Evolutionary conservation across 2,888 invertebrate species (phyloP), one percentile per base, ranked within the genome.

Genomic region (Dendrolimus houi): DNA sequence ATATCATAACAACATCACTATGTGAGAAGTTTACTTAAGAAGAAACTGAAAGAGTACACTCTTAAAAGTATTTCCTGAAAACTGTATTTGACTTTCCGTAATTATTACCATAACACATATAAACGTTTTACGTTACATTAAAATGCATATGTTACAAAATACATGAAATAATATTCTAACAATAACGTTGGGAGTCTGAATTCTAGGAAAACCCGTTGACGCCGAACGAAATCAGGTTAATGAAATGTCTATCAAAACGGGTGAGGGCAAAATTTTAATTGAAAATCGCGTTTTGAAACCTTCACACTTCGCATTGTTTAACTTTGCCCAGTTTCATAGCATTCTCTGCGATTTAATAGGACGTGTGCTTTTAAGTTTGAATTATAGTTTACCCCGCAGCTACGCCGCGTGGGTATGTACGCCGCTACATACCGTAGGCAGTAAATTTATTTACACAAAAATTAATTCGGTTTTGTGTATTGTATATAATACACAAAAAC

Each of bases 191-290:
- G 6, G 12, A 47, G 12, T 1, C 2, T 12, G 12, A 9, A 47
- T 12, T 10, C 63, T 66, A 59, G 68, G 68, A 59, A 65, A 55
- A 58, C 59, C 60, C 65, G 64, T 62, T 65, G 68, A 64, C 64
- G 64, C 62, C 64, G 62, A 77, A 72, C 72, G 75, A 71, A 85
- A 84, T 72, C 79, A 74, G 87, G 87, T 84, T 87, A 89, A 88
- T 88, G 85, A 87, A 88, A 87, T 68, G 87, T 87, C 89, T 82
- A 81, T 88, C 87, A 87, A 82, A 82, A 80, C 71, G 71, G 70
- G 69, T 64, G 74, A 69, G 72, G 69, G 71, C 67, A 69, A 79
- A 47, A 81, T 78, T 86, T 85, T 83, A 86, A 87, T 85, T 83
- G 81, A 81, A 87, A 77, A 81, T 82, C 71, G 79, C 77, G 81